Base-by-base conservation (phyloP, 1,140 invertebrate species). In the Drosophila oshimai region DNA sequence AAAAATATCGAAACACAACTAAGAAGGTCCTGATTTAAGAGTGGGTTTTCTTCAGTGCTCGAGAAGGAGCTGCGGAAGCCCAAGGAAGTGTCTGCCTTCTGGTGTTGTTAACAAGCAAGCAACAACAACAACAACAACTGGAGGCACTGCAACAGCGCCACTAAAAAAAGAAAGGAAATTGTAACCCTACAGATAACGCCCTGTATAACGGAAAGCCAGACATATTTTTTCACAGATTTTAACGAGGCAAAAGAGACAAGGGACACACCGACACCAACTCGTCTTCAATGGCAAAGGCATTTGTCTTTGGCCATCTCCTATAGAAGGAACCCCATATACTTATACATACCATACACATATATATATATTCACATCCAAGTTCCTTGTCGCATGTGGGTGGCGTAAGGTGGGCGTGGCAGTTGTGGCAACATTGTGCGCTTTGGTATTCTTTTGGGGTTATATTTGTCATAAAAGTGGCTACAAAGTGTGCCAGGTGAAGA, bases 391-490 rank as follows among this genome's bases (percentile, higher is more conserved):
- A 9, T 49, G 57, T 50, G 61, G 61, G 55, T 36, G 61, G 41
- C 39, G 57, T 22, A 26, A 49, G 39, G 50, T 57, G 79, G 80
- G 81, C 70, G 79, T 75, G 79, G 61, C 71, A 54, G 46, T 31
- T 50, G 50, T 20, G 34, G 37, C 79, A 84, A 83, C 79, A 65
- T 84, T 84, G 68, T 80, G 31, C 18, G 31, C 26, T 33, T 26
- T 37, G 28, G 28, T 12, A 39, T 47, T 57, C 39, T 41, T 70
- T 39, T 50, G 42, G 34, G 68, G 53, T 72, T 78, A 50, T 62
- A 76, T 86, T 73, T 86, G 80, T 81, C 80, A 87, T 87, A 86
- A 87, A 87, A 86, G 72, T 81, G 68, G 81, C 81, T 57, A 87
- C 80, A 86, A 86, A 87, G 81, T 76, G 76, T 62, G 73, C 47